Base-by-base conservation (phyloP, 2,888 invertebrate species). In the Caenorhabditis doughertyi region DNA sequence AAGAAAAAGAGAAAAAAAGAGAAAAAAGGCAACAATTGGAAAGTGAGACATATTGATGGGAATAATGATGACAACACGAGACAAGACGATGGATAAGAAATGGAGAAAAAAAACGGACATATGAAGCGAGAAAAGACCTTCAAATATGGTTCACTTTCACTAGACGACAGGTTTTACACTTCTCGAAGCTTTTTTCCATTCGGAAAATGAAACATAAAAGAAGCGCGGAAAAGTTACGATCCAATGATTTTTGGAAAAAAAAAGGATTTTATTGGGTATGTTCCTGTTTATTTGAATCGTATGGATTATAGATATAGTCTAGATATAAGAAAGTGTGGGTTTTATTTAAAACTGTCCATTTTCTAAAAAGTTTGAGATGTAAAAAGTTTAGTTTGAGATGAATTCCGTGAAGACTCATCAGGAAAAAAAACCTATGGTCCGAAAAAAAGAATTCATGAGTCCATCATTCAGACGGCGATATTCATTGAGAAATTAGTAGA, bases 81-180 rank as follows among this genome's bases (percentile, higher is more conserved):
- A 64, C 23, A 27, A 29, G 64, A 51, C 29, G 35, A 35, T 49
- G 51, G 65, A 32, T 44, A 62, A 53, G 64, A 55, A 56, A 70
- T 21, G 21, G 29, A 51, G 42, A 73, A 65, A 74, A 71, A 71
- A 71, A 71, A 74, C 39, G 74, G 74, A 74, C 74, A 56, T 47
- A 42, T 44, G 64, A 74, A 58, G 56, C 53, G 55, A 65, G 53
- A 58, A 42, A n/a, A 68, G 60, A 62, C 53, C 53, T 77, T 68
- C 68, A 62, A 74, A 77, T 62, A 77, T 77, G 60, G 77, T 77
- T 68, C 77, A 77, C 77, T 77, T 77, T 77, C 77, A 68, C 62
- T 76, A 18, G 13, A 51, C 67, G 53, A 68, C 77, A 77, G 77
- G 77, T 77, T 77, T 73, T 53, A 77, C 62, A 77, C 77, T 77